phyloP scores from a whole-genome alignment of 2,113 vertebrate species.

The Aramus guarauna region DNA sequence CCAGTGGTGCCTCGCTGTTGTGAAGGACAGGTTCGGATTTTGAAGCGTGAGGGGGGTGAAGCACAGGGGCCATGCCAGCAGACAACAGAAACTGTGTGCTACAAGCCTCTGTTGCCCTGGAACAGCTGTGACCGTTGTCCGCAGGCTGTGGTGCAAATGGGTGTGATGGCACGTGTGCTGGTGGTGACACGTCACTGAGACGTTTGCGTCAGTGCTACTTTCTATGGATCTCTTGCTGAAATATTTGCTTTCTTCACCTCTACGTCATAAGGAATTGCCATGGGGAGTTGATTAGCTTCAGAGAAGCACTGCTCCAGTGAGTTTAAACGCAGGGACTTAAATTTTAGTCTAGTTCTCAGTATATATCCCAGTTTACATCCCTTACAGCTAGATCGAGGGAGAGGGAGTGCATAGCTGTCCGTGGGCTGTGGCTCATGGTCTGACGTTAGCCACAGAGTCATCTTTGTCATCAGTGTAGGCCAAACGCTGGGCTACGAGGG shows the following conservation, averaged over 20 bases:
- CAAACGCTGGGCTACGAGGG: neutral
- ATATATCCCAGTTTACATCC: neutral
- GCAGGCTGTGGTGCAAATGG: slow-evolving; percentile 15
- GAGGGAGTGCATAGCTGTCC: neutral
- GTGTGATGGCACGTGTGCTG: neutral
- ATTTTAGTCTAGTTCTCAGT: neutral
- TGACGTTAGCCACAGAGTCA: neutral
- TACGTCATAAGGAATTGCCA: neutral
- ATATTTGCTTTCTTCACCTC: slow-evolving; percentile 16
- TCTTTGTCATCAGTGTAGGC: neutral
- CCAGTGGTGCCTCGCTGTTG: neutral
- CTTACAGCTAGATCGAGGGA: neutral
- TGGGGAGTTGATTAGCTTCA: neutral
- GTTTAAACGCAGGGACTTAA: neutral
- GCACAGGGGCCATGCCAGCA: neutral
- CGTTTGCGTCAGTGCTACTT: neutral
- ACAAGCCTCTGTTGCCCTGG: neutral
- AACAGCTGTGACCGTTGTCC: neutral
- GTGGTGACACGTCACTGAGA: rapidly evolving
- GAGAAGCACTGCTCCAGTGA: neutral
- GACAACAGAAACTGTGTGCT: neutral
- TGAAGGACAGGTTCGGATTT: neutral
- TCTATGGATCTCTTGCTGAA: neutral
- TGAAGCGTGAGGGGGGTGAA: neutral
- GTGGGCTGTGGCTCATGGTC: neutral